These are phyloP conservation scores for Folsomia manolachei DNA, from an alignment of 2,888 invertebrate genomes.

Conservation along the genomic window DNA sequence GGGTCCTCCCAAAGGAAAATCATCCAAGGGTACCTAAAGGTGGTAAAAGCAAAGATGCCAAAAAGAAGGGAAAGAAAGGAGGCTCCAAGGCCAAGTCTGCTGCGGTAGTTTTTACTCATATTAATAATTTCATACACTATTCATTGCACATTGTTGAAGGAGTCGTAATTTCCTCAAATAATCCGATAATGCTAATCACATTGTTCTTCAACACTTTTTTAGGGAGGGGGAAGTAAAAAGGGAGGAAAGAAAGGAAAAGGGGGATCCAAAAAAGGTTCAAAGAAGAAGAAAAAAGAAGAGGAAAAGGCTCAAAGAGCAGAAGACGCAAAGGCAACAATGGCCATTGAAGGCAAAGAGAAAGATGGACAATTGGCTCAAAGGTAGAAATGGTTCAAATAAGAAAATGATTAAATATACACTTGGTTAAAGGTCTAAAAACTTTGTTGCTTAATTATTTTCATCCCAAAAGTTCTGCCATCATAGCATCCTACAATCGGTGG, in stretches of 20 bases:
- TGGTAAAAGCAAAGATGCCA: slow-evolving; percentile 18
- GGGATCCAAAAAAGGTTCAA: slow-evolving; percentile 18
- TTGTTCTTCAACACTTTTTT: too few species aligned
- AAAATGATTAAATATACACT: too few species aligned
- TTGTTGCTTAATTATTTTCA: too few species aligned
- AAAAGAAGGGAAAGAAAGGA: slow-evolving; percentile 26
- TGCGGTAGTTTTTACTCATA: too few species aligned
- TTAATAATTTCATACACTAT: too few species aligned
- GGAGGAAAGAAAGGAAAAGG: slow-evolving; percentile 21
- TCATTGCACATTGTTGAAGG: too few species aligned
- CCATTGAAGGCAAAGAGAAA: slow-evolving; percentile 26
- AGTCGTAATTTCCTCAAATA: too few species aligned
- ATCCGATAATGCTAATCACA: too few species aligned
- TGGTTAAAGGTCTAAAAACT: too few species aligned
- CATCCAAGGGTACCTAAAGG: neutral
- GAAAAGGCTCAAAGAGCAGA: slow-evolving; percentile 34
- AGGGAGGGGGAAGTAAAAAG: neutral
- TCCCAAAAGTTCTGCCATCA: slow-evolving; percentile 37
- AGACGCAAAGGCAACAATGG: slow-evolving; percentile 22
- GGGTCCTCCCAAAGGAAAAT: neutral
- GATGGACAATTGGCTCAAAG: slow-evolving; percentile 32
- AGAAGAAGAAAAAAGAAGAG: slow-evolving; percentile 33
- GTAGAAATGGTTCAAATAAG: too few species aligned
- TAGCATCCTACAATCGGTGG: slow-evolving; percentile 40
- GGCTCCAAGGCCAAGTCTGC: too few species aligned